These are phyloP conservation scores for Megastigmus dorsalis DNA, from an alignment of 2,888 invertebrate genomes.

Conservation along the genomic window DNA sequence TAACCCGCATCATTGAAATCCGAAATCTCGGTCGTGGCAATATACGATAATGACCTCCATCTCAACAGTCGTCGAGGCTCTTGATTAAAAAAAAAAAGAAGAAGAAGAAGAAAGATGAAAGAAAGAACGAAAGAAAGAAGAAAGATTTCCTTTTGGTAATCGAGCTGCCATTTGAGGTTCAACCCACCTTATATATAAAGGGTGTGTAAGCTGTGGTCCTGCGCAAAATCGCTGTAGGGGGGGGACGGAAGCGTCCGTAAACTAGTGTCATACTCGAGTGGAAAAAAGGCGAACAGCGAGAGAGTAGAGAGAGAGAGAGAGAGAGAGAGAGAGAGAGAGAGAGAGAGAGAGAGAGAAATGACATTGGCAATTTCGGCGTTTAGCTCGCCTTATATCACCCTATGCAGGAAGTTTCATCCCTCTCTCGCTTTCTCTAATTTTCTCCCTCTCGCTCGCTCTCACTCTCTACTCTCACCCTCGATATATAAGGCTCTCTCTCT, in stretches of 20 bases:
- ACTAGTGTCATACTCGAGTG: conserved; percentile 24
- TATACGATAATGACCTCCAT: conserved; percentile 41
- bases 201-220: not conserved
- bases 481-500: no score
- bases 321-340: not conserved
- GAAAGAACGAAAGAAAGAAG: not conserved
- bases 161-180: not conserved
- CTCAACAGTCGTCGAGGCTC: not conserved
- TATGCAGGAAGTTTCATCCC: not conserved
- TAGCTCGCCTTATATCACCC: not conserved
- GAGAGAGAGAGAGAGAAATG: conserved; percentile 3
- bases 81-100: conserved; percentile 46
- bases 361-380: conserved; percentile 46
- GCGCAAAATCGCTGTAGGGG: not conserved
- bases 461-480: not conserved
- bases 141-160: not conserved
- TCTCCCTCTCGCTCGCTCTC: not conserved
- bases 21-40: conserved; percentile 11
- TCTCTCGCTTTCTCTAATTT: conserved; percentile 6
- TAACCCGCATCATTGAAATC: not conserved
- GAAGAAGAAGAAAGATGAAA: not conserved
- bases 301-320: not conserved
- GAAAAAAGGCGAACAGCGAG: no score
- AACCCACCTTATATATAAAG: no score
- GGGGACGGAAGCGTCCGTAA: not conserved